Evolutionary conservation across 2,888 invertebrate species (phyloP), one percentile per base, ranked within the genome.

Genomic region (Dolomedes plantarius): DNA sequence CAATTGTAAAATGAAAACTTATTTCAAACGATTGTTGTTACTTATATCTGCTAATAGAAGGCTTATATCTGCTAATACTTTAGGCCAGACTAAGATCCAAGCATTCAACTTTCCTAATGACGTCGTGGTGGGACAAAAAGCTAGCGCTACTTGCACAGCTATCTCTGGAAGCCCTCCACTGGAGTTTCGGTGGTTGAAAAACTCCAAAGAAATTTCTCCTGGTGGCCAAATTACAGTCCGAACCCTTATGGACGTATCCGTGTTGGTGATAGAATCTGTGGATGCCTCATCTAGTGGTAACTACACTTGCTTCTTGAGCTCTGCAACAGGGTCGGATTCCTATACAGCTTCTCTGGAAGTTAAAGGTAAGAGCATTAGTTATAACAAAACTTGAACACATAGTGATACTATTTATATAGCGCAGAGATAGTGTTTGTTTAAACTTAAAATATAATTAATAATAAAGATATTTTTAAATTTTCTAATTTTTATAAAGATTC

Each of bases 121-220:
- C n/a, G 83, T 83, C 2, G 36, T 83, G 16, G 56, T 83, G 27
- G 86, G 86, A n/a, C 79, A 86, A 50, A 86, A 86, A 41, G 86
- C 74, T 3, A 86, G 86, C 28, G 78, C 41, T n/a, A 5, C 69
- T 0, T 86, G 86, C 19, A 79, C 79, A 19, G 78, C 79, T 11
- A 74, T 78, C 29, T 69, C 75, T 6, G 86, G 86, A 6, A 50
- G 64, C 28, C 74, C 68, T 5, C 86, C 86, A 31, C 32, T 86
- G 27, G 69, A 69, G 28, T 86, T 86, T 62, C 65, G 71, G 32
- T 86, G 86, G 86, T 7, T 67, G 11, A 86, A 86, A 39, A 75
- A 86, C 62, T 86, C 86, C 6, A 78, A 79, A 32, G 71, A 75
- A 6, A 73, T 86, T 2, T 68, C 67, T 28, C 28, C 76, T 3